Conservation (phyloP, 2,888 invertebrate genomes). For the Tipula unca region DNA sequence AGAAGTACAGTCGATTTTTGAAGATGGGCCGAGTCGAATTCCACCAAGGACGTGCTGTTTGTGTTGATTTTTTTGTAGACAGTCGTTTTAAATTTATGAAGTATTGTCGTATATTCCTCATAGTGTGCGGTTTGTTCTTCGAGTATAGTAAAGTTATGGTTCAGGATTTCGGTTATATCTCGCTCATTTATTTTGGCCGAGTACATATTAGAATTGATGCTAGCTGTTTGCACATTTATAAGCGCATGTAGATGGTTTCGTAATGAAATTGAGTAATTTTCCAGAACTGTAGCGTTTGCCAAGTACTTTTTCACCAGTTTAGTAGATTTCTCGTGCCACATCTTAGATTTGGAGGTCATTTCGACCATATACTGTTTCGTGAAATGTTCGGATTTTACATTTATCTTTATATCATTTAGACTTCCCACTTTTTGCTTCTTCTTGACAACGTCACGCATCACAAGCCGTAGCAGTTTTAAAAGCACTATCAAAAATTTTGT, state of each 20-base stretch:
- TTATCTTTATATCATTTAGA: neutral
- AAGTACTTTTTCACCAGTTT: neutral
- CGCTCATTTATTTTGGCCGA: neutral
- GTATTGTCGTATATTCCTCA: neutral
- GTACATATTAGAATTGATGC: neutral
- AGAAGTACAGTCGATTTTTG: neutral
- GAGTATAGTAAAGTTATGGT: neutral
- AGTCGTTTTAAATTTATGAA: neutral
- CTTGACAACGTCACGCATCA: slow-evolving; percentile 34
- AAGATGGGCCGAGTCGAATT: neutral
- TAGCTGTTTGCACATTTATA: neutral
- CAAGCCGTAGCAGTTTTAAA: slow-evolving; percentile 34
- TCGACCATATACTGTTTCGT: neutral
- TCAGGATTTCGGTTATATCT: neutral
- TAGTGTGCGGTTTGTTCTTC: neutral
- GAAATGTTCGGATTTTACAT: neutral
- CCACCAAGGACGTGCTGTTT: neutral
- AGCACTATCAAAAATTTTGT: slow-evolving; percentile 39
- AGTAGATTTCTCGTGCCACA: neutral
- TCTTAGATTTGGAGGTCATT: neutral
- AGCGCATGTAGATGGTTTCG: neutral
- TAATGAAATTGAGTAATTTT: neutral
- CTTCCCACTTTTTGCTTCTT: slow-evolving; percentile 24
- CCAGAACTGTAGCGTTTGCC: neutral
- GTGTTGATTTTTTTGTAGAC: neutral